Evolutionary conservation across 2,888 invertebrate species (phyloP).

Genomic region (Leuctra nigra): DNA sequence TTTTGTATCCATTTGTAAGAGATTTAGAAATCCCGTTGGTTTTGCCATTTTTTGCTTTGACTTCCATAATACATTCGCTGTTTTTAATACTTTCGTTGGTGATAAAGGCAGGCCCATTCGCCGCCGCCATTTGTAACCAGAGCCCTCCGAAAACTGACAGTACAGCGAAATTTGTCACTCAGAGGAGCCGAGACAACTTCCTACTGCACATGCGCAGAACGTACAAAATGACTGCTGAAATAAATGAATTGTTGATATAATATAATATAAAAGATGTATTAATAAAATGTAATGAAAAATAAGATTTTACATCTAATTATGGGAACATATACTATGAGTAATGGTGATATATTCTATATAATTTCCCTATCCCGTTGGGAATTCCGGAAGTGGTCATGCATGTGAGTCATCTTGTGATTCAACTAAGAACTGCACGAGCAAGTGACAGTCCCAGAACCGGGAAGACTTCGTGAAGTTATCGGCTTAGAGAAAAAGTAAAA

Average conservation of each 20-base stretch:
- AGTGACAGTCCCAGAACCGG: not conserved
- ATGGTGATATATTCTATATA: not conserved
- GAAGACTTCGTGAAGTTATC: too few relatives aligned
- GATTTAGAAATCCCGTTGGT: not conserved
- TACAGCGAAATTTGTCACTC: too few relatives aligned
- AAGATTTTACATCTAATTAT: not conserved
- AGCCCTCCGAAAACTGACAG: not conserved
- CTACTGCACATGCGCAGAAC: not conserved
- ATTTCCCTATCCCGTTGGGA: not conserved
- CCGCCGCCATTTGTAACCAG: not conserved
- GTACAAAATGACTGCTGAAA: not conserved
- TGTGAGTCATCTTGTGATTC: not conserved
- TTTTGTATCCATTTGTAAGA: not conserved
- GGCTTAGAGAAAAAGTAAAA: too few relatives aligned
- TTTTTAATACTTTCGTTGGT: not conserved
- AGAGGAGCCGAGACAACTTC: too few relatives aligned
- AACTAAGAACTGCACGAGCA: not conserved
- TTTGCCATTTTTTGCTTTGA: not conserved
- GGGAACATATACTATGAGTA: not conserved
- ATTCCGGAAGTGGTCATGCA: not conserved
- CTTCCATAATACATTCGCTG: not conserved
- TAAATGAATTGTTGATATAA: not conserved
- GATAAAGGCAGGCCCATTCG: not conserved
- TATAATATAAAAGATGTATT: too few relatives aligned
- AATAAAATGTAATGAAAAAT: too few relatives aligned